Percentiles rank a stretch among this genome's conserved stretches.
Conservation (phyloP, 2,888 invertebrate genomes). For the Melieria omissa region DNA sequence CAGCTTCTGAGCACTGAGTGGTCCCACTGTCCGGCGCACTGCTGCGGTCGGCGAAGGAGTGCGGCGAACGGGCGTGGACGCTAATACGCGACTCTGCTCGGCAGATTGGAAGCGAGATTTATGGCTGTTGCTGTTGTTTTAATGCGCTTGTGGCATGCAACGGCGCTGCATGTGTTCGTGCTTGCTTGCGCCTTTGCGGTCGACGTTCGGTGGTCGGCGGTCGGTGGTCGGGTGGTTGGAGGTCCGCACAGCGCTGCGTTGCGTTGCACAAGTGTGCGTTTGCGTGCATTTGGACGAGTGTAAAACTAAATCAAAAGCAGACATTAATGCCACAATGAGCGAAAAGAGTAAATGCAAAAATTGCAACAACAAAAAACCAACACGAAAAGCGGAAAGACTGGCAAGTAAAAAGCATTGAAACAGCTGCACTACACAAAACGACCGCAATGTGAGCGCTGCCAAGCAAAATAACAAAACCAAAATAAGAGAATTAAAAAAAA, state of each 20-base stretch:
- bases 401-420: no score
- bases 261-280: background rate
- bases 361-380: background rate
- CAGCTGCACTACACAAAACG: background rate
- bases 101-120: background rate
- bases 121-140: constrained; percentile 5
- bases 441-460: background rate
- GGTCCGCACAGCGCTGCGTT: background rate
- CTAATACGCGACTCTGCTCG: no score
- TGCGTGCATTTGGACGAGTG: background rate
- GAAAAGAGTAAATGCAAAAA: background rate
- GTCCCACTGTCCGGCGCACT: no score
- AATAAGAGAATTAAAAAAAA: no score
- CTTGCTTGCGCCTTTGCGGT: no score
- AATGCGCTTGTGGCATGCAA: constrained; percentile 26
- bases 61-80: no score
- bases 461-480: no score
- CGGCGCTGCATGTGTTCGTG: background rate
- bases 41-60: no score
- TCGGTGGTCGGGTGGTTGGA: background rate
- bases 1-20: no score
- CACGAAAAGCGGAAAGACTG: background rate
- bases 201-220: background rate
- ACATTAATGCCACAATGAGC: constrained; percentile 5
- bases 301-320: constrained; percentile 21